Evolutionary conservation across 1,140 invertebrate species (phyloP).

Genomic region (Zaprionus inermis): DNA sequence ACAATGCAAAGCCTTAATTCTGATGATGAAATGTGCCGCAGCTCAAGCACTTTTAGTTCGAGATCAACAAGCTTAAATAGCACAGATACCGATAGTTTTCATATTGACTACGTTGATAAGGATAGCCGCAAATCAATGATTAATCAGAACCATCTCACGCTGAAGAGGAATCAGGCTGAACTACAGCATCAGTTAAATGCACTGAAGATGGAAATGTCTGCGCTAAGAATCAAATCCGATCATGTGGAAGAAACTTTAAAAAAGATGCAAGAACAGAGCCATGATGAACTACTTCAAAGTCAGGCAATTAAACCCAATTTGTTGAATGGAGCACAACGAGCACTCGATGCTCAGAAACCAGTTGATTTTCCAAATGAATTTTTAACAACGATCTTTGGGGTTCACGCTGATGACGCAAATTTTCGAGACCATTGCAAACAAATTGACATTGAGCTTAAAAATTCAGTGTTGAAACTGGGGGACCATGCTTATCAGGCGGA

Average conservation of each 20-base stretch:
- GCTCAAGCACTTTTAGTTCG: not conserved
- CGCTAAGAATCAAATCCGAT: slow-evolving; percentile 41
- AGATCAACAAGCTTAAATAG: not conserved
- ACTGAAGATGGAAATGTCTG: slow-evolving; percentile 28
- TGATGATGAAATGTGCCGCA: not conserved
- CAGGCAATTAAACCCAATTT: slow-evolving; percentile 30
- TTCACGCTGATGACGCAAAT: slow-evolving; percentile 33
- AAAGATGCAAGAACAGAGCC: not conserved
- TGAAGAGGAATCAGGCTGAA: not conserved
- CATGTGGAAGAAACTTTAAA: slow-evolving; percentile 12
- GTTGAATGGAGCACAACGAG: slow-evolving; percentile 8
- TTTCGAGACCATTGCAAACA: slow-evolving; percentile 38
- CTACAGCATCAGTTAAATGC: slow-evolving; percentile 35
- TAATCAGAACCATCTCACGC: not conserved
- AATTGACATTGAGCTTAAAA: slow-evolving; percentile 40
- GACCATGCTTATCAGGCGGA: slow-evolving; percentile 10
- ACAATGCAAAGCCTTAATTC: not conserved
- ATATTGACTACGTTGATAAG: not conserved
- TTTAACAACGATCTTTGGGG: slow-evolving; percentile 40
- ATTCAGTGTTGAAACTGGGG: slow-evolving; percentile 29
- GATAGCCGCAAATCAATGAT: not conserved
- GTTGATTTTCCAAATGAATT: slow-evolving; percentile 46
- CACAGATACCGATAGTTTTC: not conserved
- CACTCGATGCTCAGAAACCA: slow-evolving; percentile 30
- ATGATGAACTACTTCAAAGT: not conserved